phyloP scores from a whole-genome alignment of 2,888 invertebrate species.

The Bibio marci region DNA sequence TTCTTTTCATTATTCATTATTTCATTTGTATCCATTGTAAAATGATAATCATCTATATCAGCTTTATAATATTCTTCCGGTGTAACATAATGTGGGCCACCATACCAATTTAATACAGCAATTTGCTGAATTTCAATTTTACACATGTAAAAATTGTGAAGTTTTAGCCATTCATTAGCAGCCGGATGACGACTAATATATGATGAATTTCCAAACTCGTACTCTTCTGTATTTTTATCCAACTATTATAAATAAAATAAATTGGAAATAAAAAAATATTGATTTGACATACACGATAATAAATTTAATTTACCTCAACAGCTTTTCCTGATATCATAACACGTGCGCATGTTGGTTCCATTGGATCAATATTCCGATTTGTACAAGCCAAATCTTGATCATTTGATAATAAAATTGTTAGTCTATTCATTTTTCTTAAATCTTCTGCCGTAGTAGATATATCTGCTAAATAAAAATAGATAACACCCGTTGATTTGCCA shows the following conservation, averaged over 20 bases:
- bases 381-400: conserved; percentile 24
- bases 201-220: conserved; percentile 14
- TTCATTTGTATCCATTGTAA: too few relatives aligned
- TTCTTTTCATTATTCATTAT: too few relatives aligned
- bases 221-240: conserved; percentile 13
- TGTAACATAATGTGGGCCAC: conserved; percentile 40
- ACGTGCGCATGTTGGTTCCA: conserved; percentile 28
- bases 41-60: conserved; percentile 9
- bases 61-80: conserved; percentile 16
- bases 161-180: conserved; percentile 18
- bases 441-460: conserved; percentile 28
- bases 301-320: not conserved
- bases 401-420: conserved; percentile 21
- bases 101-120: conserved; percentile 62
- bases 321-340: conserved; percentile 21
- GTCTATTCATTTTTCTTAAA: conserved; percentile 18
- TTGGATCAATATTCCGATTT: conserved; percentile 20
- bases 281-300: too few relatives aligned
- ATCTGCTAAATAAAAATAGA: conserved; percentile 25
- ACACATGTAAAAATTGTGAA: conserved; percentile 61
- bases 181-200: conserved; percentile 25
- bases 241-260: conserved; percentile 13
- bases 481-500: conserved; percentile 21
- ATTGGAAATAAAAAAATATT: not conserved
- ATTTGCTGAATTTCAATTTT: conserved; percentile 58